Percentiles rank a stretch among this genome's conserved stretches.
These are phyloP conservation scores for honey bee (Apis mellifera) DNA, from an alignment of 1,140 invertebrate species.

Conservation along the genomic window DNA sequence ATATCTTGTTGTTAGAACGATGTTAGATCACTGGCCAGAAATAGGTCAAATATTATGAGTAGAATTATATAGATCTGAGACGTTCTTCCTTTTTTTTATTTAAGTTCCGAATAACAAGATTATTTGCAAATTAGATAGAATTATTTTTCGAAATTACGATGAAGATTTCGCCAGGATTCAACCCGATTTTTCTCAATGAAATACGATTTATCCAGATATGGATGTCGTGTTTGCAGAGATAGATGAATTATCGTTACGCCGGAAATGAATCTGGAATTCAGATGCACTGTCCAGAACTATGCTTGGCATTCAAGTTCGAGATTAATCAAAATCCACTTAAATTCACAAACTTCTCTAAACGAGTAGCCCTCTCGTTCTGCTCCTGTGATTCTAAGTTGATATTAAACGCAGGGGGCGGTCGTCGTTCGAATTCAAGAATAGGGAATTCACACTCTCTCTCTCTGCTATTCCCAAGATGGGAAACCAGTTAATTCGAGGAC, in stretches of 20 bases:
- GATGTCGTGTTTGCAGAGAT: conserved; percentile 37
- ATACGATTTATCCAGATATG: not conserved
- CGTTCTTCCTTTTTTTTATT: too few species aligned
- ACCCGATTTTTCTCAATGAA: not conserved
- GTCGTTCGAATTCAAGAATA: conserved; percentile 3
- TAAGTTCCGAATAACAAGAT: too few species aligned
- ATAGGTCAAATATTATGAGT: too few species aligned
- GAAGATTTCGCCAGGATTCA: not conserved
- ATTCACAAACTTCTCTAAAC: conserved; percentile 60
- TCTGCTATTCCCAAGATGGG: conserved; percentile 4
- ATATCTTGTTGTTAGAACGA: too few species aligned
- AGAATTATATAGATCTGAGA: too few species aligned
- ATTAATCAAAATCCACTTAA: conserved; percentile 66
- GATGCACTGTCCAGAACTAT: conserved; percentile 57
- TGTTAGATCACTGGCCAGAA: too few species aligned
- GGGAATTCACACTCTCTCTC: not conserved
- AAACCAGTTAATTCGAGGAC: conserved; percentile 24
- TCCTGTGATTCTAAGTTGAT: conserved; percentile 48
- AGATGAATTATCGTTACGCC: conserved; percentile 50
- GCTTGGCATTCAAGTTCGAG: conserved; percentile 54
- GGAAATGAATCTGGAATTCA: conserved; percentile 64
- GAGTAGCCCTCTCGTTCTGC: conserved; percentile 43
- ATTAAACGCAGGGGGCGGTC: conserved; percentile 49
- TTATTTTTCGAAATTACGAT: not conserved
- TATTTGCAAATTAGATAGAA: not conserved